These are phyloP conservation scores for Chlorospingus flavigularis DNA, from an alignment of 2,797 vertebrate genomes.

Conservation along the genomic window DNA sequence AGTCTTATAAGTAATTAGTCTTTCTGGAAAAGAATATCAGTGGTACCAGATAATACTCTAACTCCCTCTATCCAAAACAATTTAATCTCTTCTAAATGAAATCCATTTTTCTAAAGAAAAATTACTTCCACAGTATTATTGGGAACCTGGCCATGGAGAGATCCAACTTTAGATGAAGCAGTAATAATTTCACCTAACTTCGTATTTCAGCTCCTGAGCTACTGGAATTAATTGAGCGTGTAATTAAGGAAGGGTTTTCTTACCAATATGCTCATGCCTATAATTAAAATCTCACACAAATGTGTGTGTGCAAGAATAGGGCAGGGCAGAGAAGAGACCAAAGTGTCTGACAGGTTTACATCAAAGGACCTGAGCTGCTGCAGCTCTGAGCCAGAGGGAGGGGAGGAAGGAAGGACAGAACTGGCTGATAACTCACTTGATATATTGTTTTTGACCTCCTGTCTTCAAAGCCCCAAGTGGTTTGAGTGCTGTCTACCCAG, in stretches of 20 bases:
- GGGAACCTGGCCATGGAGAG: background rate
- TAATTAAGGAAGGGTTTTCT: slow-evolving; percentile 65
- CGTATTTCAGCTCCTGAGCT: background rate
- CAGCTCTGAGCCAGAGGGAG: slow-evolving; percentile 31
- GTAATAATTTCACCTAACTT: slow-evolving; percentile 49
- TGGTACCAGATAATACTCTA: background rate
- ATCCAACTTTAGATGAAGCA: slow-evolving; percentile 26
- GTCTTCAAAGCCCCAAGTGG: slow-evolving; percentile 36
- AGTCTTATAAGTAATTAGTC: slow-evolving; percentile 11
- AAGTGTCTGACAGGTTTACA: slow-evolving; percentile 59
- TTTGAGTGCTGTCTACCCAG: background rate
- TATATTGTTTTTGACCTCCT: slow-evolving; percentile 40
- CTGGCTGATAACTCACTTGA: slow-evolving; percentile 20
- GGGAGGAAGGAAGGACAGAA: background rate
- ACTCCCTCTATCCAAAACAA: slow-evolving; percentile 25
- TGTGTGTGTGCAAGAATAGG: slow-evolving; percentile 24
- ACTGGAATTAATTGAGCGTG: slow-evolving; percentile 54
- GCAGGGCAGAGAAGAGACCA: slow-evolving; percentile 28
- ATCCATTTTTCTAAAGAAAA: slow-evolving; percentile 36
- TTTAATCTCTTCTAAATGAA: slow-evolving; percentile 38
- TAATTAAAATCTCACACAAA: slow-evolving; percentile 65
- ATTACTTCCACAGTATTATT: background rate
- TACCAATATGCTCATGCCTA: slow-evolving; percentile 45
- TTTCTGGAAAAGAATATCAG: slow-evolving; percentile 6
- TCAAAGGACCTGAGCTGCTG: slow-evolving; percentile 42